A percentile compares a stretch with the other conserved stretches of the same genome.
These are phyloP conservation scores for Ceyx margarethae DNA, from an alignment of 2,113 vertebrate species.

Conservation along the genomic window DNA sequence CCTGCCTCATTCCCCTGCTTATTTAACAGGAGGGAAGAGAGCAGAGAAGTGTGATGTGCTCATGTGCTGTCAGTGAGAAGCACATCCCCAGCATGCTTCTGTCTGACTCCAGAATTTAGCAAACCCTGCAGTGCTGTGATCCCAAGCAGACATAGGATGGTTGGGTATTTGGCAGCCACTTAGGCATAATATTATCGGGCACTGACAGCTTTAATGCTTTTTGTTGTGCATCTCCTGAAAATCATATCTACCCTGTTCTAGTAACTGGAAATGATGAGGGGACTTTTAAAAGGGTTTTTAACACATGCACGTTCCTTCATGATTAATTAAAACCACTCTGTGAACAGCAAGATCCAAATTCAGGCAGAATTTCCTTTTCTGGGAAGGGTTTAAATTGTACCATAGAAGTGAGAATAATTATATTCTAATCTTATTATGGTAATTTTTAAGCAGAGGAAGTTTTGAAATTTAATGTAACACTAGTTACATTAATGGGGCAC, in stretches of 20 bases:
- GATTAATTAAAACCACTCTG: background rate
- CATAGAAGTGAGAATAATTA: background rate
- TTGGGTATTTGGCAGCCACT: background rate
- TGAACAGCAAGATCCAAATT: background rate
- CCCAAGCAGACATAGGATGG: fast-evolving
- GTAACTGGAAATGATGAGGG: background rate
- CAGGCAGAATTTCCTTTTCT: background rate
- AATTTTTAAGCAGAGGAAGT: background rate
- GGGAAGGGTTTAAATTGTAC: background rate
- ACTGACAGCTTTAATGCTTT: background rate
- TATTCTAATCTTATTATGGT: background rate
- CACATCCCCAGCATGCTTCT: fast-evolving
- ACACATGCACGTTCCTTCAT: background rate
- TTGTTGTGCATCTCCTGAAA: background rate
- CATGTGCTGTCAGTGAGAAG: background rate
- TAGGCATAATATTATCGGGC: background rate
- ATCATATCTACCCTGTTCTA: background rate
- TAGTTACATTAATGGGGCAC: background rate
- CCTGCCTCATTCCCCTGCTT: fast-evolving
- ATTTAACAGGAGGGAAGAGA: background rate
- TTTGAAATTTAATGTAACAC: background rate
- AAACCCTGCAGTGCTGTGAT: background rate
- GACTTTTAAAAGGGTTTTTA: background rate
- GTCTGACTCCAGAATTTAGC: background rate
- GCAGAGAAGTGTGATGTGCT: background rate